These are phyloP conservation scores for Bellardia pandia DNA, from an alignment of 2,888 invertebrate species.

Conservation along the genomic window DNA sequence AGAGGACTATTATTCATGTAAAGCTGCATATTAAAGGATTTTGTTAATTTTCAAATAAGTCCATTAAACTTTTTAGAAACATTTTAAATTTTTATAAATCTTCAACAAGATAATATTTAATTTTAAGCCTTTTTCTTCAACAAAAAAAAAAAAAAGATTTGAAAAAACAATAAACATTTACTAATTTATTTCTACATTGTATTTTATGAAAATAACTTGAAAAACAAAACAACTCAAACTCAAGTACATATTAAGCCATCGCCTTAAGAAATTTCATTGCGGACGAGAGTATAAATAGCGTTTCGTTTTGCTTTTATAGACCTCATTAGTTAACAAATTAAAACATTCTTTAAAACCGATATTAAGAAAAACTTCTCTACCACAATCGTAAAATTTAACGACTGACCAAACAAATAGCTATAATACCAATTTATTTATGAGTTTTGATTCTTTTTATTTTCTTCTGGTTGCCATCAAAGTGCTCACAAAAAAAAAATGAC, in stretches of 20 bases:
- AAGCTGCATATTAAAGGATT: conserved; percentile 9
- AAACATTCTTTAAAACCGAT: conserved; percentile 61
- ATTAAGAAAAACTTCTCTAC: conserved; percentile 56
- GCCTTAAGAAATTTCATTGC: neutral
- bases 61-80: too few species aligned
- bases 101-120: too few species aligned
- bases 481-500: neutral
- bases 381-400: conserved; percentile 69
- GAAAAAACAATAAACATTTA: too few species aligned
- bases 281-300: neutral
- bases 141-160: too few species aligned
- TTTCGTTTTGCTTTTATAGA: conserved; percentile 34
- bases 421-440: conserved; percentile 65
- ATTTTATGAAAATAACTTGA: too few species aligned
- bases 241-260: neutral
- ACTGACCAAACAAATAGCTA: conserved; percentile 69
- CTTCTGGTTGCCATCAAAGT: neutral
- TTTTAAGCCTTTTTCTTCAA: too few species aligned
- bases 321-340: conserved; percentile 65
- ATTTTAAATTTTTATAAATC: too few species aligned
- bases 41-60: neutral
- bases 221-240: conserved; percentile 4
- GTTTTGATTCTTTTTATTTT: conserved; percentile 58
- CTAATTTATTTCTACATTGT: too few species aligned
- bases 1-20: conserved; percentile 38